Percentiles rank a stretch among this genome's conserved stretches.
Evolutionary conservation across 2,888 invertebrate species (phyloP).

Genomic region (Lasioglossum oenotherae): DNA sequence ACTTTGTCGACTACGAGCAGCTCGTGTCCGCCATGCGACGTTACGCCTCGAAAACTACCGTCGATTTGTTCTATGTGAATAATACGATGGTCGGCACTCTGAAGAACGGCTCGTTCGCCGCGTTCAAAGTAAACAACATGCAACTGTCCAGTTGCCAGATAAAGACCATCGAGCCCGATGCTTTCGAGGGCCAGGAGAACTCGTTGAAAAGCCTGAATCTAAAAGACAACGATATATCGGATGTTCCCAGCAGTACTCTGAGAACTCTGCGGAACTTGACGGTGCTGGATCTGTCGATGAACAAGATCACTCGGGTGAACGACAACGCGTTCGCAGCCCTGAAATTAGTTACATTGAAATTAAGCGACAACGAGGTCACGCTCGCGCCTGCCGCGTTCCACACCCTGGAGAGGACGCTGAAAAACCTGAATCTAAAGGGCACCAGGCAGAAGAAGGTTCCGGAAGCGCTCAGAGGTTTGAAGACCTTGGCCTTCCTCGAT

Average conservation of each 20-base stretch:
- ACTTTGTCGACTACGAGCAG: slow-evolving; percentile 92
- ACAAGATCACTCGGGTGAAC: slow-evolving; percentile 90
- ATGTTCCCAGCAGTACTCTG: slow-evolving; percentile 91
- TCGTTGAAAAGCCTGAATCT: slow-evolving; percentile 93
- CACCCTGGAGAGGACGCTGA: slow-evolving; percentile 92
- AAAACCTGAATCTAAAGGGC: slow-evolving; percentile 95
- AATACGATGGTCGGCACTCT: slow-evolving; percentile 92
- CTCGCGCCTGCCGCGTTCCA: slow-evolving; percentile 89
- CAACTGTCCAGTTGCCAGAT: slow-evolving; percentile 94
- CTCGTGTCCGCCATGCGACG: slow-evolving; percentile 91
- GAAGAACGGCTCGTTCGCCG: slow-evolving; percentile 88
- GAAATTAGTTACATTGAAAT: slow-evolving; percentile 91
- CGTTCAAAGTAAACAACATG: slow-evolving; percentile 91
- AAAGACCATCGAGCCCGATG: slow-evolving; percentile 88
- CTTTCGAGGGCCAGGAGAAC: slow-evolving; percentile 93
- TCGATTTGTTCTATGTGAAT: slow-evolving; percentile 95
- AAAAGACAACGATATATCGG: slow-evolving; percentile 92
- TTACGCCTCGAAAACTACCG: slow-evolving; percentile 87
- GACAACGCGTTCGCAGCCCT: slow-evolving; percentile 91
- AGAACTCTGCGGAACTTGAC: slow-evolving; percentile 89
- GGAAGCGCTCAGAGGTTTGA: slow-evolving; percentile 91
- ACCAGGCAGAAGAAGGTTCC: slow-evolving; percentile 93
- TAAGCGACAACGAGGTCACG: slow-evolving; percentile 95
- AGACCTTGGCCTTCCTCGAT: slow-evolving; percentile 94
- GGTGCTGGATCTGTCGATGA: slow-evolving; percentile 93